Evolutionary conservation across 2,113 vertebrate genomes (phyloP).

Genomic region (Camelus bactrianus): DNA sequence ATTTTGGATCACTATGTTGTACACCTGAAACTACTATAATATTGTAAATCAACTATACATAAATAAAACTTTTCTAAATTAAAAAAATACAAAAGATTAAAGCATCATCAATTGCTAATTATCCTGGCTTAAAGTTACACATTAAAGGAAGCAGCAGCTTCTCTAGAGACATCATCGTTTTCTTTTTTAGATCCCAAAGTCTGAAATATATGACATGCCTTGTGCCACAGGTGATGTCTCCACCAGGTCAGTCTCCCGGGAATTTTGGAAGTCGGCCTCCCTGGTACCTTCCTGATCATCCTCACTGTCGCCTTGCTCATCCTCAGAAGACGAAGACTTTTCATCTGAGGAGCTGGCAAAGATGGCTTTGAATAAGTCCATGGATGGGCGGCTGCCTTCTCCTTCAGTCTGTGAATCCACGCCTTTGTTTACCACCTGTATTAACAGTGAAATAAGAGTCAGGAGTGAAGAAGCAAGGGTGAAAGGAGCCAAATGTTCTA

Average conservation of each 20-base stretch:
- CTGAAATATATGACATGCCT: conserved; percentile 65
- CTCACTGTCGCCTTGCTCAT: conserved; percentile 87
- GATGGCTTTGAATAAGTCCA: conserved; percentile 98
- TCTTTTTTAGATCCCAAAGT: neutral
- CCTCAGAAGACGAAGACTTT: conserved; percentile 94
- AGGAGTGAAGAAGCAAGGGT: neutral
- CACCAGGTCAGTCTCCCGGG: neutral
- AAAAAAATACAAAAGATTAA: neutral
- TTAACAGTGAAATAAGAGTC: neutral
- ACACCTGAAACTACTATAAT: neutral
- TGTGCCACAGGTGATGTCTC: conserved; percentile 23
- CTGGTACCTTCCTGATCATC: conserved; percentile 76
- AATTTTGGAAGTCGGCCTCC: conserved; percentile 31
- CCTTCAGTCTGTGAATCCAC: conserved; percentile 82
- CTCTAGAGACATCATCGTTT: neutral
- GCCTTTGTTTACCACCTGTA: conserved; percentile 73
- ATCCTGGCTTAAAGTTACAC: neutral
- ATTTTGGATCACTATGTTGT: neutral
- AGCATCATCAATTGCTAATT: neutral
- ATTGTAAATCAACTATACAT: neutral
- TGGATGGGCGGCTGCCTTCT: conserved; percentile 91
- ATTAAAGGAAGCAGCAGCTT: neutral
- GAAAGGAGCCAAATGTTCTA: neutral
- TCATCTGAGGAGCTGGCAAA: conserved; percentile 96
- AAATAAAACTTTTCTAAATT: neutral